These are phyloP conservation scores for Cebidichthys violaceus DNA, from an alignment of 2,113 vertebrate genomes.

Conservation along the genomic window DNA sequence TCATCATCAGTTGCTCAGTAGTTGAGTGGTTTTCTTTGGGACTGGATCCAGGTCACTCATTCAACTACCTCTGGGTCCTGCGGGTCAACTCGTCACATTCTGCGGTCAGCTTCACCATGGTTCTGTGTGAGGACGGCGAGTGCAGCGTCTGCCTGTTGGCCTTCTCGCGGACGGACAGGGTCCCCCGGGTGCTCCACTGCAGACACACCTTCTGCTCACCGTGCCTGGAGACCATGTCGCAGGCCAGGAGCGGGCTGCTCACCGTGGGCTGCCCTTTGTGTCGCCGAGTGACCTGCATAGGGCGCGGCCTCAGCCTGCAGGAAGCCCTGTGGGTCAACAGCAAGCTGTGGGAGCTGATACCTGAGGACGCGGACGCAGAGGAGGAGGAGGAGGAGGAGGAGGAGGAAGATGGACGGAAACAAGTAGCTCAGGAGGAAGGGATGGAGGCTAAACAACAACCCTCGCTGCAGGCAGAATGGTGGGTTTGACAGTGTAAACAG, in stretches of 20 bases:
- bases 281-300: slow-evolving; percentile 79
- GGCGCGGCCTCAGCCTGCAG: slow-evolving; percentile 62
- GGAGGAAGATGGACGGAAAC: slow-evolving; percentile 10
- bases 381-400: slow-evolving; percentile 37
- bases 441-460: slow-evolving; percentile 37
- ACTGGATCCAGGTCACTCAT: background rate
- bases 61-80: background rate
- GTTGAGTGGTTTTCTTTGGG: background rate
- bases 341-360: slow-evolving; percentile 79
- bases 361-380: slow-evolving; percentile 33
- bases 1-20: background rate
- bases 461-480: slow-evolving; percentile 69
- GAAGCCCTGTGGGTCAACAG: slow-evolving; percentile 81
- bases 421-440: slow-evolving; percentile 40
- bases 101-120: slow-evolving; percentile 63
- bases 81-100: background rate
- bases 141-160: slow-evolving; percentile 80
- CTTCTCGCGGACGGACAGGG: slow-evolving; percentile 74
- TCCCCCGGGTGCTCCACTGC: slow-evolving; percentile 84
- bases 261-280: slow-evolving; percentile 81
- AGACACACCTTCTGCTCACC: slow-evolving; percentile 82
- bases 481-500: slow-evolving; percentile 40
- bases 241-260: slow-evolving; percentile 54
- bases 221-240: slow-evolving; percentile 79
- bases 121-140: slow-evolving; percentile 79